These are phyloP conservation scores for Calephelis nemesis DNA, from an alignment of 1,140 invertebrate species.

Conservation along the genomic window DNA sequence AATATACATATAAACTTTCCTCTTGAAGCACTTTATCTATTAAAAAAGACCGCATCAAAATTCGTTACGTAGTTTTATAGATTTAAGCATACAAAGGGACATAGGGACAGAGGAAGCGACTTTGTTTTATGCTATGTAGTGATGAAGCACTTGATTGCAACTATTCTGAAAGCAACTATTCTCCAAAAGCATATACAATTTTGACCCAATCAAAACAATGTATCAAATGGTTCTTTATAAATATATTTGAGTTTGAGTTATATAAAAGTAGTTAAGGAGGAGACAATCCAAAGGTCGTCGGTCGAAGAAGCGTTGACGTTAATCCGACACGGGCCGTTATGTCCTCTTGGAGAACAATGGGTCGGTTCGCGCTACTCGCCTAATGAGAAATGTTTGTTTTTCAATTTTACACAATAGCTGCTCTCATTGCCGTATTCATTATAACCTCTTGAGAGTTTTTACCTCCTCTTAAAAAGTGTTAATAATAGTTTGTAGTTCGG, in stretches of 20 bases:
- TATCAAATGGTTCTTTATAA: background rate
- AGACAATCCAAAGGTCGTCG: slow-evolving; percentile 51
- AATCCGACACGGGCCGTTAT: slow-evolving; percentile 76
- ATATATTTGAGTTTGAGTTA: background rate
- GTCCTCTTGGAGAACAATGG: slow-evolving; percentile 68
- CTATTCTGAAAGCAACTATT: too few relatives aligned
- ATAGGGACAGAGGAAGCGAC: too few relatives aligned
- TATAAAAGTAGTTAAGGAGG: slow-evolving; percentile 20
- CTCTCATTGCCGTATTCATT: slow-evolving; percentile 64
- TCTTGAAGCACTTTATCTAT: too few relatives aligned
- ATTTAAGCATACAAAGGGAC: too few relatives aligned
- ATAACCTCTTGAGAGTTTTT: slow-evolving; percentile 51
- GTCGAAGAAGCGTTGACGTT: slow-evolving; percentile 57
- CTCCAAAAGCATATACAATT: too few relatives aligned
- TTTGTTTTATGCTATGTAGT: too few relatives aligned
- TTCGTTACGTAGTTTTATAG: too few relatives aligned
- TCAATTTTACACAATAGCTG: slow-evolving; percentile 65
- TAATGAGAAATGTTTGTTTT: slow-evolving; percentile 78
- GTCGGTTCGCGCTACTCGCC: slow-evolving; percentile 63
- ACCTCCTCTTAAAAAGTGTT: slow-evolving; percentile 48
- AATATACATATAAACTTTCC: too few relatives aligned
- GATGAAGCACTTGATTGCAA: too few relatives aligned
- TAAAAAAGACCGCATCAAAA: too few relatives aligned
- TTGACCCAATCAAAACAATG: too few relatives aligned
- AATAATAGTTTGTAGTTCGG: slow-evolving; percentile 33